phyloP scores from a whole-genome alignment of 92 coral and sea anemone species.

The Epizoanthus scotinus region DNA sequence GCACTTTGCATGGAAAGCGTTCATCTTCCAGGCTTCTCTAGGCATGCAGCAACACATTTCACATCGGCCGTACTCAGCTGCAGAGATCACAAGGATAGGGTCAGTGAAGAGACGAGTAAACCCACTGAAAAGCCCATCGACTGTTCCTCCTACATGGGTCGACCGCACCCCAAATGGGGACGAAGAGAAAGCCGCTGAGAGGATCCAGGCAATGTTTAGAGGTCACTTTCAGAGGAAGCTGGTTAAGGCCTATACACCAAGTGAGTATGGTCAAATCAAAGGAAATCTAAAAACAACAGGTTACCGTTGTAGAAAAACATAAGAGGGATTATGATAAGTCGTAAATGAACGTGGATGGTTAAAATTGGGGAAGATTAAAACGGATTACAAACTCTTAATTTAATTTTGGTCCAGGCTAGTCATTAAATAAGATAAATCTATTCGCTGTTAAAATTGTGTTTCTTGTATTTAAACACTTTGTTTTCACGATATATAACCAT shows the following conservation, averaged over 20 bases:
- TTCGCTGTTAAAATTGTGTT: no score
- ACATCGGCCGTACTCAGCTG: constrained; percentile 91
- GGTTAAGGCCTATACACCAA: constrained; percentile 70
- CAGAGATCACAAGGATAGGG: constrained; percentile 92
- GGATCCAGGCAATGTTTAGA: constrained; percentile 89
- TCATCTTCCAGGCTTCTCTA: constrained; percentile 86
- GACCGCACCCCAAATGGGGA: constrained; percentile 72
- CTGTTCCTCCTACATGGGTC: constrained; percentile 71
- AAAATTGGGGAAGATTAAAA: no score
- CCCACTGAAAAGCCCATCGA: constrained; percentile 50
- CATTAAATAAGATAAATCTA: no score
- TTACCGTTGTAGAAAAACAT: no score
- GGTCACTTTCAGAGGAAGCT: constrained; percentile 91
- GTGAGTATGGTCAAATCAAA: constrained; percentile 61
- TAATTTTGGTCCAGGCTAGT: no score
- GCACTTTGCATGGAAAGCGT: constrained; percentile 99
- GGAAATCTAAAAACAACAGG: no score
- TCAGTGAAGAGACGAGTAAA: constrained; percentile 57
- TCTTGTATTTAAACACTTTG: no score
- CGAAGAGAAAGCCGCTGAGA: constrained; percentile 84
- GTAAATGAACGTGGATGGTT: no score
- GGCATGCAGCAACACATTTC: constrained; percentile 82
- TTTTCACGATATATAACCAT: no score
- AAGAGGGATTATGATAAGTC: no score
- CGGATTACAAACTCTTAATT: no score